Conservation (phyloP, 2,888 invertebrate genomes). For the Macropis europaea region DNA sequence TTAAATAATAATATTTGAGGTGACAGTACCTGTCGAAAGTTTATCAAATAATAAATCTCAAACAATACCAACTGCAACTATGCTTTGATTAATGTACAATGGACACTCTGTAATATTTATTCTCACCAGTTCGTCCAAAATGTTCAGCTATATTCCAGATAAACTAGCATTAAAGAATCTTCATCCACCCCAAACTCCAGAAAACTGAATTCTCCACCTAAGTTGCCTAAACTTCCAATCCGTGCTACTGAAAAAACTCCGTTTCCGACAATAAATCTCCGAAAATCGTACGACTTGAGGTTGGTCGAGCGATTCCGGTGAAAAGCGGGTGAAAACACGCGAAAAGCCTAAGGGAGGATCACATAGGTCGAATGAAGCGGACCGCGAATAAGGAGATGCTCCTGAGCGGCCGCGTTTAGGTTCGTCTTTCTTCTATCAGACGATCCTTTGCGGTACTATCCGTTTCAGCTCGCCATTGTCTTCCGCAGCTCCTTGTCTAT, state of each 20-base stretch:
- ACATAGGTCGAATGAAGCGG: constrained; percentile 57
- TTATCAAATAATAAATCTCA: too few relatives aligned
- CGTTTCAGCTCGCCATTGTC: constrained; percentile 74
- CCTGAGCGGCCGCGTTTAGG: constrained; percentile 20
- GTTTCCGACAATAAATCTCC: constrained; percentile 3
- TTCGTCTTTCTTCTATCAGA: constrained; percentile 55
- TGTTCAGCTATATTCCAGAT: too few relatives aligned
- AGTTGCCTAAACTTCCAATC: too few relatives aligned
- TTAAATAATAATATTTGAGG: too few relatives aligned
- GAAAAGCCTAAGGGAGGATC: constrained; percentile 53
- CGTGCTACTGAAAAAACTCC: not conserved
- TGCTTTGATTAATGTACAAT: too few relatives aligned
- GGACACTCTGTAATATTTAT: too few relatives aligned
- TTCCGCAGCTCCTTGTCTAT: constrained; percentile 63
- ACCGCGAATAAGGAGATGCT: constrained; percentile 57
- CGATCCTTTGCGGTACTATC: constrained; percentile 67
- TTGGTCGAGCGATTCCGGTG: constrained; percentile 48
- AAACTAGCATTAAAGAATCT: too few relatives aligned
- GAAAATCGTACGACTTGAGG: not conserved
- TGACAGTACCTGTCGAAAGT: too few relatives aligned
- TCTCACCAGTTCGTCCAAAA: too few relatives aligned
- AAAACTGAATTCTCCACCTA: too few relatives aligned
- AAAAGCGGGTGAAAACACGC: constrained; percentile 56
- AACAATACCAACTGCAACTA: too few relatives aligned
- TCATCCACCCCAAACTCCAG: too few relatives aligned